Evolutionary conservation across 2,113 vertebrate genomes (phyloP), one percentile per base, ranked within the genome.

Genomic region (Redunca redunca): DNA sequence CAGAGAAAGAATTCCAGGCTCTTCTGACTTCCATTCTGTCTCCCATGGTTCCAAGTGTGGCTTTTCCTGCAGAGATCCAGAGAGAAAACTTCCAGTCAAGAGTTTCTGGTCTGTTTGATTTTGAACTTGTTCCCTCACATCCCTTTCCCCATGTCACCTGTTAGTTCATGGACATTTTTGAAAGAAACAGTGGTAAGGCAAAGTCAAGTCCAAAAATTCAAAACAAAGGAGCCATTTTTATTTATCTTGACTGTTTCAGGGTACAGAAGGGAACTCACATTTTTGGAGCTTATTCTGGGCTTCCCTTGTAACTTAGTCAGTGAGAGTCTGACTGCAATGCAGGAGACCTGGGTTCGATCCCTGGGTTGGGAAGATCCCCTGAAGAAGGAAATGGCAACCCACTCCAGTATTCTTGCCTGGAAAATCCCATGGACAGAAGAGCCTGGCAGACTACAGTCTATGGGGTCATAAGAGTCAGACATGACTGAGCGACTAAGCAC

Each of bases 381-480:
- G 64, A 5, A 71, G n/a, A 36, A 71, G n/a, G 64, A 71, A 71
- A 36, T 71, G 19, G n/a, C n/a, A 36, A 6, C 17, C 17, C 64
- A 36, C 17, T 71, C 64, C 19, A 71, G n/a, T 71, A 36, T 71
- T 71, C 64, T 71, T 71, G n/a, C 64, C n/a, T 71, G n/a, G n/a
- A 71, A 4, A 71, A 36, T 71, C 64, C 64, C 64, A 11, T 36
- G 64, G n/a, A 36, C 64, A 71, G 64, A 36, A 5, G n/a, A 71
- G n/a, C 64, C 64, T 36, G 64, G 64, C 64, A 6, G 64, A 5
- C 4, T 36, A 36, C 2, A 36, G n/a, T 21, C n/a, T 36, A 23
- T 23, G n/a, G 19, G 17, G n/a, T 36, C 0, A 2, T 36, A 36
- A 36, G n/a, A 71, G 17, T 6, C 0, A 0, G n/a, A 71, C 64